Base-by-base conservation (phyloP, 1,140 invertebrate genomes). In the Drosophila kohkoa region DNA sequence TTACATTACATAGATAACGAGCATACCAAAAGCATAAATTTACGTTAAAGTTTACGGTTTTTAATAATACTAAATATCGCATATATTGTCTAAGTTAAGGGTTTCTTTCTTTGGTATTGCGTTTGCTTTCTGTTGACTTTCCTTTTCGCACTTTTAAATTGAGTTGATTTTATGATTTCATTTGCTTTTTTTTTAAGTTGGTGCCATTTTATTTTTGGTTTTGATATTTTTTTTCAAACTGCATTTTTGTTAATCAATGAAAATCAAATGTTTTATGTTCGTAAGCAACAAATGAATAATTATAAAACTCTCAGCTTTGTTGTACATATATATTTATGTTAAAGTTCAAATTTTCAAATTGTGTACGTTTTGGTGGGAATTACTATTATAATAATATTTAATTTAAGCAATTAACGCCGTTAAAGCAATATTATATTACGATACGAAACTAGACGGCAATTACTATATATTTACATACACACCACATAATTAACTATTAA, bases 1-100 rank as follows among this genome's bases (percentile, higher is more conserved):
- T 32, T 32, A 38, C 52, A 63, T 41, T 49, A 77, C 58, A 68
- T 75, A 73, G 54, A 82, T 87, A 82, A 72, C 69, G 71, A 81
- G 73, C 86, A 88, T 88, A 88, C 85, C 85, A 89, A 88, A 88
- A 81, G 81, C 75, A 57, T 90, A 75, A 60, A 67, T 72, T 67
- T 62, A 82, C 78, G 59, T 67, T 76, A 64, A 64, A 35, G 28
- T 80, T 15, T 16, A 46, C 15, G 15, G 5, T 46, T 63, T 72
- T 80, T 88, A 75, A 83, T 74, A 49, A 10, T 48, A 57, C 51
- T 38, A 4, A 20, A 25, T 25, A 25, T 25, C 20, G 20, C 20
- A 32, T 65, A 49, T 30, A 5, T 5, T 15, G 28, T 48, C 11
- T 35, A 7, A 63, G 38, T 46, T 46, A 11, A 41, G 32, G 20